Evolutionary conservation across 2,888 invertebrate species (phyloP), one percentile per base, ranked within the genome.

Genomic region (Calameuta idolon): DNA sequence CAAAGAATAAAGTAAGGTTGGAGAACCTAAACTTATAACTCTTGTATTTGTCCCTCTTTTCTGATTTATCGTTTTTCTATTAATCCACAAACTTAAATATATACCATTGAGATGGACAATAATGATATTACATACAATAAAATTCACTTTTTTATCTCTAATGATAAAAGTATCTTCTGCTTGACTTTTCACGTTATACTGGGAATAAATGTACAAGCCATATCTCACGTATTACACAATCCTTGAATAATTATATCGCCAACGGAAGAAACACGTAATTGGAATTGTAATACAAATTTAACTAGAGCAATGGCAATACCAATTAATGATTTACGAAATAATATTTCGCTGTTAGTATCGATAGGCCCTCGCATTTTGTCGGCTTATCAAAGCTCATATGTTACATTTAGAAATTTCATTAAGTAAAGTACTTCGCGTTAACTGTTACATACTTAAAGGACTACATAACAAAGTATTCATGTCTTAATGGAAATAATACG

Each of bases 51-150:
- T 55, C 55, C 55, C 85, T 86, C 85, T 81, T 79, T 81, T 76
- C 82, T 85, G 85, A 80, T 83, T 81, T 83, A 83, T 85, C 82
- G 1, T 85, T 83, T 82, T 83, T 85, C 85, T 87, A 87, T 87
- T 86, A 87, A 87, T 86, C 82, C 86, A 87, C 84, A 82, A 87
- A 86, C 87, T 87, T 87, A 87, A 87, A 82, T 82, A 85, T 87
- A 87, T 55, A 55, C 83, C 83, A 86, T 86, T 86, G 83, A 87
- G 85, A 83, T 85, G 81, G 84, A 85, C 84, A 83, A 76, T 85
- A 85, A 81, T 84, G 80, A 83, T 84, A 80, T 82, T 80, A 77
- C 80, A 83, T 83, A 82, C 79, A 80, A 79, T 82, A 82, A 81
- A 83, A 83, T 79, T 78, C 75, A 77, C 75, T 80, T 80, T 30